Evolutionary conservation across 37 sponge, comb jelly and placozoan species (phyloP).

Genomic region (Cliona cf. orientalis): DNA sequence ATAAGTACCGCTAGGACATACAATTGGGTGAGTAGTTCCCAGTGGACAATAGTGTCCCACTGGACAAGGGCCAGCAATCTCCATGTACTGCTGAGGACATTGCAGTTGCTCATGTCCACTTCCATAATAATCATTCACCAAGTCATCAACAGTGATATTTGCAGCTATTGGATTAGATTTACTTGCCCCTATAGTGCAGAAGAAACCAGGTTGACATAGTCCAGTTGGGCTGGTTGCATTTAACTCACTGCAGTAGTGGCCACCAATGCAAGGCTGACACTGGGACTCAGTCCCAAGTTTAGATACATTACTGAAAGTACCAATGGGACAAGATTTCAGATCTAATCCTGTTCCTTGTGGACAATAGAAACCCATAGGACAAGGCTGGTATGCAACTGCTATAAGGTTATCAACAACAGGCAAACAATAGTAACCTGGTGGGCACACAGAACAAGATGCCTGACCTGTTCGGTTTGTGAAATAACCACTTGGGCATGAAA

Average conservation of each 20-base stretch:
- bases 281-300: background rate
- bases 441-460: too few species aligned
- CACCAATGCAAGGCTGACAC: background rate
- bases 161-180: background rate
- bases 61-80: background rate
- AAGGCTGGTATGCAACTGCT: background rate
- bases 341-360: background rate
- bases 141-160: background rate
- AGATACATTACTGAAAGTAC: conserved; percentile 10
- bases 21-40: background rate
- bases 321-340: conserved; percentile 2
- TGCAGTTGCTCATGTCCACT: background rate
- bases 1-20: background rate
- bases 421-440: too few species aligned
- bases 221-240: conserved; percentile 1
- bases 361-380: background rate
- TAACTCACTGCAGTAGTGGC: background rate
- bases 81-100: background rate
- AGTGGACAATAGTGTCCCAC: background rate
- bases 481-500: background rate
- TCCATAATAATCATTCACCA: background rate
- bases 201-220: conserved; percentile 3
- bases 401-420: background rate
- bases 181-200: background rate
- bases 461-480: background rate